phyloP scores from a whole-genome alignment of 2,113 vertebrate species.

The Smithornis capensis region DNA sequence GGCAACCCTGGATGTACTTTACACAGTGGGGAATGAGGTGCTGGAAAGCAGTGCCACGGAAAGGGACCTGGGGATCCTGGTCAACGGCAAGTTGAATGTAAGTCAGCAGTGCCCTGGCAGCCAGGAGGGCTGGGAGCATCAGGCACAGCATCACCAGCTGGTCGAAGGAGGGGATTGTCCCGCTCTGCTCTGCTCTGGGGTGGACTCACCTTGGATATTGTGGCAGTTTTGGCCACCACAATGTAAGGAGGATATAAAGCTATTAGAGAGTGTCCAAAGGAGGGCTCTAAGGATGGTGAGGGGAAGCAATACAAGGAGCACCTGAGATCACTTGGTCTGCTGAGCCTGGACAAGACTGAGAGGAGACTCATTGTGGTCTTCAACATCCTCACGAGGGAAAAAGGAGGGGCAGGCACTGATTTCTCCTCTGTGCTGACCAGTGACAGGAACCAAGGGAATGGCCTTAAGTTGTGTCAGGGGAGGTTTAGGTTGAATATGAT shows the following conservation, averaged over 20 bases:
- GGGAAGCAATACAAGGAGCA: fast-evolving
- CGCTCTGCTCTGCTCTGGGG: background rate
- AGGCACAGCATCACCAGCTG: background rate
- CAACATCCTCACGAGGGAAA: background rate
- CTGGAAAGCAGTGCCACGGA: background rate
- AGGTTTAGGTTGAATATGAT: background rate
- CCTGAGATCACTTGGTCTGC: background rate
- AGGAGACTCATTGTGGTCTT: background rate
- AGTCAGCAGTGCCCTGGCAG: background rate
- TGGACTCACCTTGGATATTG: background rate
- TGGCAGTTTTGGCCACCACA: background rate
- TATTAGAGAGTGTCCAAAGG: fast-evolving
- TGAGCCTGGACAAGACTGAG: background rate
- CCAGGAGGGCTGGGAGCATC: background rate
- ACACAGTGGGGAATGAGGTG: background rate
- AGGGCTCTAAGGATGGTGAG: background rate
- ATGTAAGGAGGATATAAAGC: background rate
- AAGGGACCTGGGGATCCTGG: background rate
- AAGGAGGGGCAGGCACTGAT: background rate
- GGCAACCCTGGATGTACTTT: fast-evolving
- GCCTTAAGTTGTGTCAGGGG: background rate
- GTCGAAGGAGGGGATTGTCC: background rate
- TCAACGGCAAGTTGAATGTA: fast-evolving
- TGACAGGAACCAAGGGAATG: background rate
- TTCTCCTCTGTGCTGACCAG: background rate